Evolutionary conservation across 37 sponge, comb jelly and placozoan species (phyloP), one percentile per base, ranked within the genome.

Genomic region (Crambe crambe): DNA sequence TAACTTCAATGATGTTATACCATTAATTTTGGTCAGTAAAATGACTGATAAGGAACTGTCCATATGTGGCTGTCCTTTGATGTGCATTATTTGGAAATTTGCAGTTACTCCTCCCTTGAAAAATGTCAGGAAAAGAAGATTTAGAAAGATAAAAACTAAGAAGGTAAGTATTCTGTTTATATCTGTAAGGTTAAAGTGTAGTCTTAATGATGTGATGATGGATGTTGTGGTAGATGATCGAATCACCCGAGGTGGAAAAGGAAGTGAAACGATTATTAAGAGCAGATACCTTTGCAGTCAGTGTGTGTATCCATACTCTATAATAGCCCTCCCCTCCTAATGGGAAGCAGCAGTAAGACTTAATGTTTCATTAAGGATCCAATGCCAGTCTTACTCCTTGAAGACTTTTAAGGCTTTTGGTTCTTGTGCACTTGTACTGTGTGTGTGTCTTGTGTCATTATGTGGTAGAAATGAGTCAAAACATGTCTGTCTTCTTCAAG

Each of bases 91-190:
- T 51, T 51, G 9, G 54, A 4, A 20, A 20, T 5, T 32, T 83
- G 23, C 82, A 94, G 90, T 98, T 17, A 89, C 94, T 37, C 96
- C 92, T 32, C 96, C 99, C n/a, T 60, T 98, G 70, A 98, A 98
- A 75, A 98, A 98, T 88, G 92, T 90, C 47, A 38, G 99, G 25
- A 95, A 95, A 78, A 85, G 89, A 74, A 62, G 99, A 38, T 98
- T 98, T 65, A 85, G 96, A 47, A 95, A 93, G 69, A 98, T 92
- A 29, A 95, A 95, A 22, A 89, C 87, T 4, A 98, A 98, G 70
- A 98, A 98, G 87, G 89, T 97, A 47, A 12, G 51, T 12, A 47
- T 47, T 6, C 12, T 47, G 51, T 47, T 47, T 47, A 15, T 47
- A 6, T 15, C 51, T 12, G 51, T 6, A 47, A 47, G 6, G 12